These are phyloP conservation scores for Sebastes schlegelii DNA, from an alignment of 2,113 vertebrate species.

Conservation along the genomic window DNA sequence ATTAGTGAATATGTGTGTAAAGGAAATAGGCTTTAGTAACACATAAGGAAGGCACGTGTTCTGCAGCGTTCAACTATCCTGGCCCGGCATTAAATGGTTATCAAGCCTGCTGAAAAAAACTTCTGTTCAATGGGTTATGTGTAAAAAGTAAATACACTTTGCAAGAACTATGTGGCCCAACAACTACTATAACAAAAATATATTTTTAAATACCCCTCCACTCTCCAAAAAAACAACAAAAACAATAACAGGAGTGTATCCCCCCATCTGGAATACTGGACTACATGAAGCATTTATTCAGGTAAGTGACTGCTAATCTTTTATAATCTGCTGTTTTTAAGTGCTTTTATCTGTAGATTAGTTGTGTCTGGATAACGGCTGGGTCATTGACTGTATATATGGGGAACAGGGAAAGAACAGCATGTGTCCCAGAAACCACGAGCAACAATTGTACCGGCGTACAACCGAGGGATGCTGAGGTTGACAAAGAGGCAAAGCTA, in stretches of 20 bases:
- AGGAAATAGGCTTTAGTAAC: slow-evolving; percentile 29
- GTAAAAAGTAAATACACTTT: slow-evolving; percentile 33
- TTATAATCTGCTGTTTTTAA: slow-evolving; percentile 68
- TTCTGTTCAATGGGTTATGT: slow-evolving; percentile 15
- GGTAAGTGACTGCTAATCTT: slow-evolving; percentile 75
- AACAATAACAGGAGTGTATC: slow-evolving; percentile 19
- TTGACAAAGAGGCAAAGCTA: background rate
- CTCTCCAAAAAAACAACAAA: background rate
- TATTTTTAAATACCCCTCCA: slow-evolving; percentile 16
- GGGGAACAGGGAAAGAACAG: slow-evolving; percentile 43
- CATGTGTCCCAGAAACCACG: slow-evolving; percentile 33
- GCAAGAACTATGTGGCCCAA: slow-evolving; percentile 12
- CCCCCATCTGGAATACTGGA: slow-evolving; percentile 55
- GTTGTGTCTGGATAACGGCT: slow-evolving; percentile 61
- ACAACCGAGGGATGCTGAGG: background rate
- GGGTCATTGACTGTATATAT: slow-evolving; percentile 40
- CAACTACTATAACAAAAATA: slow-evolving; percentile 7
- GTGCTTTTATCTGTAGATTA: slow-evolving; percentile 69
- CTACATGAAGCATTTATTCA: slow-evolving; percentile 61
- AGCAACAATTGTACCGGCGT: slow-evolving; percentile 31
- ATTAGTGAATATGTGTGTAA: background rate
- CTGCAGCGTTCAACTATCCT: slow-evolving; percentile 35
- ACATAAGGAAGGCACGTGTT: slow-evolving; percentile 70
- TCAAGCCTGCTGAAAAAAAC: slow-evolving; percentile 17
- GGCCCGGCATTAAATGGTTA: slow-evolving; percentile 11